phyloP scores from a whole-genome alignment of 2,888 invertebrate species.

The Plusia festucae region DNA sequence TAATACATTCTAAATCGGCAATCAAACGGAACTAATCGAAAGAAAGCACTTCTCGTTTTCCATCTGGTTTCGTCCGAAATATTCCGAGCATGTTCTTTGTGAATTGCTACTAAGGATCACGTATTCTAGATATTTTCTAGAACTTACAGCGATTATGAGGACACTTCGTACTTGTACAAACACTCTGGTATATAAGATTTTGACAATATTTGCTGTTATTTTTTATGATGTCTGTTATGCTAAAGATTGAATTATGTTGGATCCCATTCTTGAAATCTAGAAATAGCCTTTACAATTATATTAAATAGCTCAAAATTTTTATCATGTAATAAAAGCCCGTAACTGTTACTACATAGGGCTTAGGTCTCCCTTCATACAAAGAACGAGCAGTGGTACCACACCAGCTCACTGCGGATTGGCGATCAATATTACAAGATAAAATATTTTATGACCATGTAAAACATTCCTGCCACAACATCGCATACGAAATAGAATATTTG shows the following conservation, averaged over 20 bases:
- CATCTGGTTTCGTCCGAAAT: conserved; percentile 29
- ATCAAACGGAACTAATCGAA: conserved; percentile 42
- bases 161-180: conserved; percentile 15
- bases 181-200: background rate
- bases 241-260: background rate
- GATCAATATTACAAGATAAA: background rate
- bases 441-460: conserved; percentile 4
- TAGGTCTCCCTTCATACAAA: background rate
- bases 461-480: conserved; percentile 2
- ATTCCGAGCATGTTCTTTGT: conserved; percentile 49
- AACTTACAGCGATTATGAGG: conserved; percentile 9
- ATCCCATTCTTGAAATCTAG: background rate
- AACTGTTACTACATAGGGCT: background rate
- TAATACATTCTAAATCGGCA: conserved; percentile 10
- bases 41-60: conserved; percentile 37
- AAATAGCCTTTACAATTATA: background rate
- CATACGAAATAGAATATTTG: background rate
- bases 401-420: background rate
- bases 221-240: background rate
- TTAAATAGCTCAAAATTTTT: no score
- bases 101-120: conserved; percentile 36
- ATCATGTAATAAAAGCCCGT: background rate
- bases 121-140: conserved; percentile 26
- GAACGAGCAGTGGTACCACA: conserved; percentile 2
- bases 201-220: background rate